Evolutionary conservation across 2,797 vertebrate species (phyloP).

Genomic region (Etheostoma nigrum): DNA sequence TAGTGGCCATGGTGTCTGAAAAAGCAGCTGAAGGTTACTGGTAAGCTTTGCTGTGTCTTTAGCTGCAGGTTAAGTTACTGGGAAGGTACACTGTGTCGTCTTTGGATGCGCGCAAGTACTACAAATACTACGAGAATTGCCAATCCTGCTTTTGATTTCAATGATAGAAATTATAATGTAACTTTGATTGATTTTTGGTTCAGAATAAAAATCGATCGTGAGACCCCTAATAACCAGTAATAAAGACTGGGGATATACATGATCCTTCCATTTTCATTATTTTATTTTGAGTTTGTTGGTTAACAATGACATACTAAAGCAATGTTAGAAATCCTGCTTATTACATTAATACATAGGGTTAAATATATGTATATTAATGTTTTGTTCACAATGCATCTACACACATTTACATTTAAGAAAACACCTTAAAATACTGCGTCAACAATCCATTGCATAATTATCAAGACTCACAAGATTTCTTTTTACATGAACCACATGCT

Average conservation of each 20-base stretch:
- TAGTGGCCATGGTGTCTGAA: too few relatives aligned
- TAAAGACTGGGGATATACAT: neutral
- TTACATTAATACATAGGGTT: neutral
- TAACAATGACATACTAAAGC: neutral
- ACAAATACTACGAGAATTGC: too few relatives aligned
- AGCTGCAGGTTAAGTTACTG: too few relatives aligned
- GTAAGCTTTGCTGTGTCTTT: too few relatives aligned
- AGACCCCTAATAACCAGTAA: neutral
- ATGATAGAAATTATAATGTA: too few relatives aligned
- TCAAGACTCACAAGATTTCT: neutral
- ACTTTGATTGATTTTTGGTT: too few relatives aligned
- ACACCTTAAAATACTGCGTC: neutral
- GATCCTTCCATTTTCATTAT: neutral
- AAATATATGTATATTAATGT: neutral
- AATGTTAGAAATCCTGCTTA: neutral
- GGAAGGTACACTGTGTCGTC: too few relatives aligned
- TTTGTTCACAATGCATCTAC: neutral
- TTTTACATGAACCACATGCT: neutral
- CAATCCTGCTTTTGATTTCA: too few relatives aligned
- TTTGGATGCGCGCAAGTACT: too few relatives aligned
- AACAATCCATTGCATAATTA: neutral
- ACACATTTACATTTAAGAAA: constrained; percentile 1
- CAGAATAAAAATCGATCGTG: too few relatives aligned
- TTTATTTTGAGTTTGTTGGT: neutral
- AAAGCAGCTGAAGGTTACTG: too few relatives aligned